Evolutionary conservation across 2,888 invertebrate genomes (phyloP).

Genomic region (Lepidonotus clava): DNA sequence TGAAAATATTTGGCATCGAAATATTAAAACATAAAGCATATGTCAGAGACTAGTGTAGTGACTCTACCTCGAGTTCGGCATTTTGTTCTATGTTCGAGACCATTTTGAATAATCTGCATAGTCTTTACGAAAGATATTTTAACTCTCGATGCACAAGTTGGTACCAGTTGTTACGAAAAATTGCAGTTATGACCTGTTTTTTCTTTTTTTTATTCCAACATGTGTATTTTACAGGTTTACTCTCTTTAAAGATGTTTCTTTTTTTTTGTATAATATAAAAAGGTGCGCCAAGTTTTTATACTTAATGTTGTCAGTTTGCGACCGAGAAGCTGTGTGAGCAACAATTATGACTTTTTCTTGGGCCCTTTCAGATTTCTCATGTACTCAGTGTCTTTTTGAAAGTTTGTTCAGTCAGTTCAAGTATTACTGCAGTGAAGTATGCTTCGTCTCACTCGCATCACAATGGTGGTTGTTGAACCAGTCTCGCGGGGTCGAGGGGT

Average conservation of each 20-base stretch:
- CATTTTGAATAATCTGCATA: conserved; percentile 6
- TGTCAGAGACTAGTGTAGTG: conserved; percentile 35
- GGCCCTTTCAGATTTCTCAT: conserved; percentile 2
- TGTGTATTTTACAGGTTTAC: neutral
- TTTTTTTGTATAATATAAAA: neutral
- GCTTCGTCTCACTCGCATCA: conserved; percentile 46
- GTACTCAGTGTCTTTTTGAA: neutral
- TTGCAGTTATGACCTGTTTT: conserved; percentile 22
- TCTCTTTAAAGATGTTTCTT: neutral
- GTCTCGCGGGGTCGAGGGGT: neutral
- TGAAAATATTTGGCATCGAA: conserved; percentile 50
- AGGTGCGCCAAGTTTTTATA: conserved; percentile 29
- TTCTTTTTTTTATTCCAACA: conserved; percentile 39
- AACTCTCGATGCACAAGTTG: neutral
- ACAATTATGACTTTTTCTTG: conserved; percentile 33
- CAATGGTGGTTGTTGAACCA: conserved; percentile 23
- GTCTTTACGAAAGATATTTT: conserved; percentile 7
- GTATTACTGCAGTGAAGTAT: conserved; percentile 52
- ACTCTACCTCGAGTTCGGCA: conserved; percentile 39
- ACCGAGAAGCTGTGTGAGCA: conserved; percentile 53
- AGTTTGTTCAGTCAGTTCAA: conserved; percentile 52
- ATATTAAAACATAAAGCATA: conserved; percentile 15
- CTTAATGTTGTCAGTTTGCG: conserved; percentile 46
- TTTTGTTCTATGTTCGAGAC: neutral
- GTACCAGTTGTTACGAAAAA: neutral